Evolutionary conservation across 2,113 vertebrate species (phyloP).

Genomic region (Dasyprocta punctata): DNA sequence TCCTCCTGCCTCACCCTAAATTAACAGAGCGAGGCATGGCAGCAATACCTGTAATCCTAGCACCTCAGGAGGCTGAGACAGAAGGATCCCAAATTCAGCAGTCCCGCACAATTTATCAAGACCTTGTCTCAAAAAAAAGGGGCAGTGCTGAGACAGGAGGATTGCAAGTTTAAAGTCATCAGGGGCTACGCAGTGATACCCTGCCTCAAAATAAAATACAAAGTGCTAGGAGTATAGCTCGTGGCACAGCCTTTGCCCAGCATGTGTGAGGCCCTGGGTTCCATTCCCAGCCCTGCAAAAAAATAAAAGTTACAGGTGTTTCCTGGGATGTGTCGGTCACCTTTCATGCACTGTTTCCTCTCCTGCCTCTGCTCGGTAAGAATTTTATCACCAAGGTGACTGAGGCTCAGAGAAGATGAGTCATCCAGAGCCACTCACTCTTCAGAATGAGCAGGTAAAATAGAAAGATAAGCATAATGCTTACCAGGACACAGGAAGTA

Average conservation of each 20-base stretch:
- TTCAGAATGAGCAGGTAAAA: background rate
- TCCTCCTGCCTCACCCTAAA: background rate
- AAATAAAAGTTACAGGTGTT: background rate
- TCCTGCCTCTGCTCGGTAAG: background rate
- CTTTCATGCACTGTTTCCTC: background rate
- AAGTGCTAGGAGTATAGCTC: background rate
- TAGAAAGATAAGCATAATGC: background rate
- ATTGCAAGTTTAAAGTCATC: too few species aligned
- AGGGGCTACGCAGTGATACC: too few species aligned
- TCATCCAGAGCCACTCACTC: background rate
- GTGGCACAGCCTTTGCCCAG: background rate
- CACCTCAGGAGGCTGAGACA: background rate
- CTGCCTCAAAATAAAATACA: background rate
- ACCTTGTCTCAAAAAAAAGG: background rate
- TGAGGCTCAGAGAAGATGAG: background rate
- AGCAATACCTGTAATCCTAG: background rate
- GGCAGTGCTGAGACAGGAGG: too few species aligned
- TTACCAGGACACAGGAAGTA: background rate
- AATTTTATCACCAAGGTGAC: background rate
- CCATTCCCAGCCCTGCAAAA: background rate
- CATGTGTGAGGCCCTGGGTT: background rate
- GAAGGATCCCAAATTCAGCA: background rate
- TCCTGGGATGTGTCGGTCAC: background rate
- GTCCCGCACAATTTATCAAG: background rate
- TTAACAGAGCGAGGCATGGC: background rate